phyloP scores from a whole-genome alignment of 1,140 invertebrate genomes.

The Drosophila leontia region DNA sequence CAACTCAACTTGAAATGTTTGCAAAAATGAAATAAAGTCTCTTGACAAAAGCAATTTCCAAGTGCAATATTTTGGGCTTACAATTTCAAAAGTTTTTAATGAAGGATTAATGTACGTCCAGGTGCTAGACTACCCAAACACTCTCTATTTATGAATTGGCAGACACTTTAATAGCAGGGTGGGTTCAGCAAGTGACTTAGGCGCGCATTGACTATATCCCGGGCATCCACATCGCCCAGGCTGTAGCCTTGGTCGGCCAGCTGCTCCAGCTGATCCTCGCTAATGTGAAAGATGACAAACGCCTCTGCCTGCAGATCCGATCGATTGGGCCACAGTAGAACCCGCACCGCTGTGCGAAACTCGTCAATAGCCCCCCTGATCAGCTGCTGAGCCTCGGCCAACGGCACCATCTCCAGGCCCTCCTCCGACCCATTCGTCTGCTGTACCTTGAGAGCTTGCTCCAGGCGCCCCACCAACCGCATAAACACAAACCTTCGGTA shows the following conservation, averaged over 20 bases:
- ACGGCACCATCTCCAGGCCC: neutral
- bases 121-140: neutral
- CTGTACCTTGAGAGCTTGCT: conserved; percentile 48
- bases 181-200: conserved; percentile 58
- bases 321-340: conserved; percentile 60
- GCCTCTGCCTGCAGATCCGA: conserved; percentile 47
- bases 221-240: conserved; percentile 16
- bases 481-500: conserved; percentile 64
- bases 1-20: neutral
- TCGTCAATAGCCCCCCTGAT: conserved; percentile 56
- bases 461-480: conserved; percentile 61
- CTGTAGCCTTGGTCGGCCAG: conserved; percentile 38
- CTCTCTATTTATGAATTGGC: neutral
- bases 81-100: neutral
- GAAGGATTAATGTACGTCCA: no score
- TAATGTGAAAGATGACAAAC: conserved; percentile 55
- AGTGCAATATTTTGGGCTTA: neutral
- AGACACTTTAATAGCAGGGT: conserved; percentile 45
- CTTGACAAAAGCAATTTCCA: neutral
- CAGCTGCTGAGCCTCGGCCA: conserved; percentile 32
- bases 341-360: conserved; percentile 51
- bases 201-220: conserved; percentile 37
- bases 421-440: conserved; percentile 21
- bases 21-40: neutral
- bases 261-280: conserved; percentile 39